Base-by-base conservation (phyloP, 2,888 invertebrate species). In the Phymatocera aterrima region DNA sequence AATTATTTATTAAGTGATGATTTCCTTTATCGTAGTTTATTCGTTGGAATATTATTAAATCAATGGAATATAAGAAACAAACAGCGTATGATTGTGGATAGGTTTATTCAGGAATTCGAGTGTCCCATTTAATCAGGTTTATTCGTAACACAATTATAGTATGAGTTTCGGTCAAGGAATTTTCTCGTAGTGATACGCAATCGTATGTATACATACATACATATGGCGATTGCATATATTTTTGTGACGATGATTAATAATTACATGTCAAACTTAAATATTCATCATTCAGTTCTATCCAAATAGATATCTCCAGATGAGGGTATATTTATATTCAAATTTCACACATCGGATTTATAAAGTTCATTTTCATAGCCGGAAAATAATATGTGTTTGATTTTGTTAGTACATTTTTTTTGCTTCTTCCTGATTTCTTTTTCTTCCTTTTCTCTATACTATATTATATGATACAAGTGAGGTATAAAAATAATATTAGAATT, bases 401-500 rank as follows among this genome's bases (percentile, higher is more conserved):
- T 51, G 15, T 18, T 51, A 4, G 15, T 28, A 64, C 37, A 31
- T 43, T 72, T 72, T 31, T 46, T 68, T 28, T 68, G 24, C 15
- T 46, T 68, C 3, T 18, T 8, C 10, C 18, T 40, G 0, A 24
- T 46, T 8, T 28, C 5, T 68, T 68, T 24, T 24, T 18, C 21
- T 18, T 65, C 15, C 24, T n/a, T 4, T 40, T 68, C n/a, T 61
- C n/a, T 37, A 61, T 43, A 43, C 6, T 37, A 24, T 68, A 15
- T 46, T 24, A 68, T 12, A 31, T 31, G 34, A 28, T 78, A 78
- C 70, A 78, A 78, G 54, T 70, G 12, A 70, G 68, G 70, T 78
- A 78, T 31, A 78, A 78, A 72, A 57, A 78, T 78, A 78, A 64
- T 31, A 54, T 70, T 51, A 78, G 68, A 34, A 77, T 51, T 64